Evolutionary conservation across 2,113 vertebrate genomes (phyloP), one percentile per base, ranked within the genome.

Genomic region (Stigmatopora argus): DNA sequence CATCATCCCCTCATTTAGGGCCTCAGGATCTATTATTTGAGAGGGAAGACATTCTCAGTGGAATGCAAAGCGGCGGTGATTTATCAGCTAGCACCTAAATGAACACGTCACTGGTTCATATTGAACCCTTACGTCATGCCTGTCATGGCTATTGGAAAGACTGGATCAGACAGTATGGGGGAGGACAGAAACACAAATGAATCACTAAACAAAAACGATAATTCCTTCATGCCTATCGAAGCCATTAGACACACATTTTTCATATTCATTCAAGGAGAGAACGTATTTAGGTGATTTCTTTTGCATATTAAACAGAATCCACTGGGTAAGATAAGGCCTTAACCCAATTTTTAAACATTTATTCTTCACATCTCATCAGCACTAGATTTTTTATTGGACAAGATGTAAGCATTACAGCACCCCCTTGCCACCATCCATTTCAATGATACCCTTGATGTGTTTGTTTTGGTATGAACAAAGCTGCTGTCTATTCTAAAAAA

Each of bases 1-100:
- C 73, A 72, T 80, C 73, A 78, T 19, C 49, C 38, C 7, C 13
- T 47, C n/a, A 35, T n/a, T 19, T 14, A 63, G 58, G 51, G 53
- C 34, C 13, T 58, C 3, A 14, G 23, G 15, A 23, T 31, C 41
- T 23, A 61, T 64, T 62, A 34, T 47, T 15, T 21, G 59, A 45
- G 19, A 45, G 59, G 41, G 31, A 45, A 61, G 58, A 61, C 41
- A 45, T 60, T 19, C 58, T 19, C 35, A 21, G 35, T 59, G 61
- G 45, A 12, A 44, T 47, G 23, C 45, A 57, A 55, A 58, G 18
- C 0, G 8, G 7, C n/a, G 34, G 59, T 68, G 61, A 72, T 64
- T 65, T 56, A 67, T 69, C 38, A 49, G 23, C 0, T 6, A 11
- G 57, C 19, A 23, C 31, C 26, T 58, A 0, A 74, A 62, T 9